Evolutionary conservation across 2,797 vertebrate genomes (phyloP).

Genomic region (Sebastes oblongus): DNA sequence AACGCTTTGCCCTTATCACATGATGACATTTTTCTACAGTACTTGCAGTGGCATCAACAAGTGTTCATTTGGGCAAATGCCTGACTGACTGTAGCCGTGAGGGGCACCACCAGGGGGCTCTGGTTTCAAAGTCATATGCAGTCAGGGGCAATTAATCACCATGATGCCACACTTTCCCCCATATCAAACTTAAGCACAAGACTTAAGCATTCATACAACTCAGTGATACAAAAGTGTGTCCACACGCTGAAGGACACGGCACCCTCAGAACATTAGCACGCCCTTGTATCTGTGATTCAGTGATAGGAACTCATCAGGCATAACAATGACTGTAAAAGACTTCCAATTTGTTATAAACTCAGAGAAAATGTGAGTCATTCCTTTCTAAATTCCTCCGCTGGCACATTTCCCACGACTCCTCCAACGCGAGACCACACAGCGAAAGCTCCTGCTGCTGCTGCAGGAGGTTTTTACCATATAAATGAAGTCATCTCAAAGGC

Average conservation of each 20-base stretch:
- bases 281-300: neutral
- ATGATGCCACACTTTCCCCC: neutral
- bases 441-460: neutral
- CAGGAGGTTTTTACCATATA: slow-evolving; percentile 32
- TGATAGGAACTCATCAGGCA: neutral
- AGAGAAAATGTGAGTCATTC: slow-evolving; percentile 27
- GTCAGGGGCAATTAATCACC: slow-evolving; percentile 59
- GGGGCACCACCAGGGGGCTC: slow-evolving; percentile 83
- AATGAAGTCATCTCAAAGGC: slow-evolving; percentile 53
- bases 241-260: neutral
- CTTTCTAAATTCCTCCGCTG: slow-evolving; percentile 20
- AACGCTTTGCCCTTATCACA: neutral
- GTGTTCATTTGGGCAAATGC: neutral
- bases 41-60: neutral
- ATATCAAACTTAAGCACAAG: neutral
- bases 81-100: slow-evolving; percentile 64
- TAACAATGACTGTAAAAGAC: neutral
- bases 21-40: neutral
- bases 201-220: neutral
- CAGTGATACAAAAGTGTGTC: neutral
- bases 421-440: slow-evolving; percentile 41
- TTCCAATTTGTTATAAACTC: slow-evolving; percentile 6
- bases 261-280: neutral
- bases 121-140: slow-evolving; percentile 77
- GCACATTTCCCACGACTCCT: slow-evolving; percentile 18